These are phyloP conservation scores for Rhegmatorhina hoffmannsi DNA, from an alignment of 2,113 vertebrate species.

Conservation along the genomic window DNA sequence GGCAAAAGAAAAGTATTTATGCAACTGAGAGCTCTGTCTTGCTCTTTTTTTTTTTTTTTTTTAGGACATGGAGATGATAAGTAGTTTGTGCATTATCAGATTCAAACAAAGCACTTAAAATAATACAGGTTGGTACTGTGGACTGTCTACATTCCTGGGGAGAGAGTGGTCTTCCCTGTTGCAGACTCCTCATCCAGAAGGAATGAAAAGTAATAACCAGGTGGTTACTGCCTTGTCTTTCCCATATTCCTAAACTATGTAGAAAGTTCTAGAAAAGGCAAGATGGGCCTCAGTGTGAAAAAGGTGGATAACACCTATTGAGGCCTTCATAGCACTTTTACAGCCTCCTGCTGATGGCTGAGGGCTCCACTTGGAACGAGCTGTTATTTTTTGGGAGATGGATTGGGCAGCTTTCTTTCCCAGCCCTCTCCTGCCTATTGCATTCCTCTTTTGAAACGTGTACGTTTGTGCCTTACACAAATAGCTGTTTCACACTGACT, in stretches of 20 bases:
- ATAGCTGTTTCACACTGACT: background rate
- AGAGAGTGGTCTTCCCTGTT: background rate
- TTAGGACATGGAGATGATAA: background rate
- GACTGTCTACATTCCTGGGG: background rate
- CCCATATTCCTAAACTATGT: background rate
- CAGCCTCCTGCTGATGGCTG: background rate
- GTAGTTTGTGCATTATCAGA: background rate
- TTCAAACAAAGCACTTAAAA: background rate
- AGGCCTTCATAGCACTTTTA: background rate
- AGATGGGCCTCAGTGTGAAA: background rate
- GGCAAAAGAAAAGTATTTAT: background rate
- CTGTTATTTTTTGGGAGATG: background rate
- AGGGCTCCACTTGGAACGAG: background rate
- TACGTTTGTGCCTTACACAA: background rate
- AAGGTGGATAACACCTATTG: background rate
- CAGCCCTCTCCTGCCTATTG: background rate
- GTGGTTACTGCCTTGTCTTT: background rate
- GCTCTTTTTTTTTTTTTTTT: background rate
- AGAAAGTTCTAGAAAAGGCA: background rate
- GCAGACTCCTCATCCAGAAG: background rate
- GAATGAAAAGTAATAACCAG: background rate
- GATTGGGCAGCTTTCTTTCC: background rate
- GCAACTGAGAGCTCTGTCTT: background rate
- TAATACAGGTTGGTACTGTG: background rate
- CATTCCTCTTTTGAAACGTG: background rate